A percentile compares a stretch with the other conserved stretches of the same genome.
These are phyloP conservation scores for Pantherophis alleghaniensis DNA, from an alignment of 2,797 vertebrate species.

Conservation along the genomic window DNA sequence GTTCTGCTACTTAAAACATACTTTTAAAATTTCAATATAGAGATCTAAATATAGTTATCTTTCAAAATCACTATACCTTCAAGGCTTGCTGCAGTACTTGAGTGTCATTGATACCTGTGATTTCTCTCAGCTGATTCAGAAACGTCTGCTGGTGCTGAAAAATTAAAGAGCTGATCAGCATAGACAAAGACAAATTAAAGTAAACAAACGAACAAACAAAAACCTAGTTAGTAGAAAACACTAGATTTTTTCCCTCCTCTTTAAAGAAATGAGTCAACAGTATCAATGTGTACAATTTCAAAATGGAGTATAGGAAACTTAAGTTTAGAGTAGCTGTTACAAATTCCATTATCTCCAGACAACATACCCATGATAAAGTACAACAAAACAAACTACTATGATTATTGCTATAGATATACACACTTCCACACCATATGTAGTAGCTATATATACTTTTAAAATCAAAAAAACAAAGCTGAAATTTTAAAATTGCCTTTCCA, in stretches of 20 bases:
- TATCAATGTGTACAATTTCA: background rate
- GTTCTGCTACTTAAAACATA: background rate
- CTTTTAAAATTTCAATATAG: background rate
- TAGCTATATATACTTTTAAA: background rate
- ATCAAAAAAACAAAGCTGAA: background rate
- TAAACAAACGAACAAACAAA: too few species aligned
- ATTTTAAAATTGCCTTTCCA: background rate
- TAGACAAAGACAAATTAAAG: background rate
- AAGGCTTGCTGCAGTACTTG: constrained; percentile 95
- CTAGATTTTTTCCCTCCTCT: too few species aligned
- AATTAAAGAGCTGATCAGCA: background rate
- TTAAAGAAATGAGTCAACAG: background rate
- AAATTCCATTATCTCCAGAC: background rate
- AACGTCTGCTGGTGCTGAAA: constrained; percentile 93
- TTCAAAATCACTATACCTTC: constrained; percentile 78
- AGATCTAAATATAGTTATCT: background rate
- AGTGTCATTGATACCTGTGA: constrained; percentile 95
- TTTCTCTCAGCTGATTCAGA: constrained; percentile 96
- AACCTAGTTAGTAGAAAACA: background rate
- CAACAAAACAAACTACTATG: background rate
- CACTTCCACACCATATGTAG: background rate
- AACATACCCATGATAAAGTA: background rate
- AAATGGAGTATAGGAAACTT: background rate
- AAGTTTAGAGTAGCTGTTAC: background rate
- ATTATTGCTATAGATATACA: background rate